Evolutionary conservation across 2,888 invertebrate species (phyloP).

Genomic region (Graphium colonna): DNA sequence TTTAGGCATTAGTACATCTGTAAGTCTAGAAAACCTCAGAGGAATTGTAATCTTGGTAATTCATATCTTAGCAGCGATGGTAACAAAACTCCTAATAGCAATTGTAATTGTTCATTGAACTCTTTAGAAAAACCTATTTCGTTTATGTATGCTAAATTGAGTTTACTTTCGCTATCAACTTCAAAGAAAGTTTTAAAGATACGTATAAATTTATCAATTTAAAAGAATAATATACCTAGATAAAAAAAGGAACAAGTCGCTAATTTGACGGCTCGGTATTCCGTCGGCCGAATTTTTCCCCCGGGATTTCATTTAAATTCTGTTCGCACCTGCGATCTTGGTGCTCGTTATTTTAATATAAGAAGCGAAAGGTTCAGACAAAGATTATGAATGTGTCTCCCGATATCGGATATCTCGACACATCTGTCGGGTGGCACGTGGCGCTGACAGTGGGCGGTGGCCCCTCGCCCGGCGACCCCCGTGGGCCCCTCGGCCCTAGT

Average conservation of each 20-base stretch:
- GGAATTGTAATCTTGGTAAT: no score
- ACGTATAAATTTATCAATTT: no score
- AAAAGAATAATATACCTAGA: no score
- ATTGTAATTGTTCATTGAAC: no score
- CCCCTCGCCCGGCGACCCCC: constrained; percentile 30
- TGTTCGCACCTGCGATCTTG: constrained; percentile 59
- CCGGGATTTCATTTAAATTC: constrained; percentile 23
- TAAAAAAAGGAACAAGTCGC: neutral
- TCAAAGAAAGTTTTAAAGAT: no score
- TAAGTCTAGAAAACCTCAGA: no score
- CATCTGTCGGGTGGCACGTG: constrained; percentile 76
- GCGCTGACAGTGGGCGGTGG: constrained; percentile 66
- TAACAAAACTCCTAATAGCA: no score
- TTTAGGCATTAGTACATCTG: no score
- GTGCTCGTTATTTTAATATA: constrained; percentile 68
- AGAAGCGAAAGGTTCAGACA: constrained; percentile 66
- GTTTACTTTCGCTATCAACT: no score
- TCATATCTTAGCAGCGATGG: no score
- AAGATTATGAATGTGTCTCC: constrained; percentile 78
- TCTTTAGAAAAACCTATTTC: no score
- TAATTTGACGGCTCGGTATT: constrained; percentile 25
- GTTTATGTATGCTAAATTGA: no score
- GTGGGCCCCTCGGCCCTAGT: constrained; percentile 37
- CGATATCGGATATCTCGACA: constrained; percentile 78
- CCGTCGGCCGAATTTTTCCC: constrained; percentile 14